Conservation (phyloP, 53 echinoderm and acorn worm genomes). For the Luidia sarsii region DNA sequence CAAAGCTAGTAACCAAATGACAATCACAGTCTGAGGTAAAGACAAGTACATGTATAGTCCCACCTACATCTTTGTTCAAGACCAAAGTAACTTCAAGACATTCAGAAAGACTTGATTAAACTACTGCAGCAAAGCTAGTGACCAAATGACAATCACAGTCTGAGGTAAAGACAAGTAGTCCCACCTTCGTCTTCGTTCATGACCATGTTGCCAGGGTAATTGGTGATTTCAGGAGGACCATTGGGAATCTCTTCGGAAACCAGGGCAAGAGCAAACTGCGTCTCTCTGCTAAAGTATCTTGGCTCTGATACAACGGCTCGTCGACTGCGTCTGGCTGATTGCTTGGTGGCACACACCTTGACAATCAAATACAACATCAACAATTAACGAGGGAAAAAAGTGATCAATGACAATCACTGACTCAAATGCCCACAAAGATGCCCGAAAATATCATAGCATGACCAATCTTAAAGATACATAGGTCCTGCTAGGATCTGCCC, state of each 20-base stretch:
- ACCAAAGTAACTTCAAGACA: too few species aligned
- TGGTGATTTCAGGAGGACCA: conserved; percentile 33
- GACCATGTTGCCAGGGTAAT: conserved; percentile 10
- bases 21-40: too few species aligned
- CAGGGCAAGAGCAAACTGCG: conserved; percentile 38
- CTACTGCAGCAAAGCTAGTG: too few species aligned
- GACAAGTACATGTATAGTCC: too few species aligned
- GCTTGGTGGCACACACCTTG: conserved; percentile 38
- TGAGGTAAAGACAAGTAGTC: too few species aligned
- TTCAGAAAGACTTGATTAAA: too few species aligned
- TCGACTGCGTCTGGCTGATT: neutral
- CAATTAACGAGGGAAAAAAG: neutral
- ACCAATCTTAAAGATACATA: too few species aligned
- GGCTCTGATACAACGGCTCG: neutral
- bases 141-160: too few species aligned
- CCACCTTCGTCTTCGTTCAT: conserved; percentile 62
- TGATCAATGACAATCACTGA: neutral
- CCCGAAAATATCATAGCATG: too few species aligned
- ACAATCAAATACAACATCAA: neutral
- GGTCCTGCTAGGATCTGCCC: too few species aligned
- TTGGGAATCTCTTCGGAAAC: conserved; percentile 8
- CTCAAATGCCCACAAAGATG: neutral
- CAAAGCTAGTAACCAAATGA: too few species aligned
- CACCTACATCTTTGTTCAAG: too few species aligned
- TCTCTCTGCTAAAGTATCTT: conserved; percentile 47